Evolutionary conservation across 2,888 invertebrate genomes (phyloP).

Genomic region (Oscheius onirici): DNA sequence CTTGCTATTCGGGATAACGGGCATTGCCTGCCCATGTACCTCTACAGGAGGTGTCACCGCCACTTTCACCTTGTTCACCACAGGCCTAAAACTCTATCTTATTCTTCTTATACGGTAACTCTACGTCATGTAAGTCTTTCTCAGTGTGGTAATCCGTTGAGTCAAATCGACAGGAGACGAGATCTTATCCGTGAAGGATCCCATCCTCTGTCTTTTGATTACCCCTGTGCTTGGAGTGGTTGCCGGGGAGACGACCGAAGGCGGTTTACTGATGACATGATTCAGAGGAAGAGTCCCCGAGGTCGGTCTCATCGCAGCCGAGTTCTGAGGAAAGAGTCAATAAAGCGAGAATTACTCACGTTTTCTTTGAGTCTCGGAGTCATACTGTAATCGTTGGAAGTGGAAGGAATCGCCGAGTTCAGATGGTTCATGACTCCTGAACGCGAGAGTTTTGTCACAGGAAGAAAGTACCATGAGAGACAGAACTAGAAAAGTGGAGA

Average conservation of each 20-base stretch:
- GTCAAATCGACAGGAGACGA: conserved; percentile 7
- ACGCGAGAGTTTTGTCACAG: no score
- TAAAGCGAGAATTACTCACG: background rate
- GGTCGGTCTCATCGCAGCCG: background rate
- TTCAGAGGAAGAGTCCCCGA: background rate
- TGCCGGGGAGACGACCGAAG: background rate
- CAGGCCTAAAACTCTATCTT: background rate
- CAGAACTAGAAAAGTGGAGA: background rate
- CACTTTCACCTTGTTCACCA: conserved; percentile 1
- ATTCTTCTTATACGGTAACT: background rate
- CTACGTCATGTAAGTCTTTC: conserved; percentile 8
- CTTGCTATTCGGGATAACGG: background rate
- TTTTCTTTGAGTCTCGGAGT: conserved; percentile 23
- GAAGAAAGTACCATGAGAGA: background rate
- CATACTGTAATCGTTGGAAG: background rate
- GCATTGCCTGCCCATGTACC: conserved; percentile 8
- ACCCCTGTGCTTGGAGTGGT: background rate
- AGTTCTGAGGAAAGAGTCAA: background rate
- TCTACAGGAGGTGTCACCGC: conserved; percentile 2
- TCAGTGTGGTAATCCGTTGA: background rate
- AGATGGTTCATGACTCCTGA: conserved; percentile 1
- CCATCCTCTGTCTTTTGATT: conserved; percentile 16
- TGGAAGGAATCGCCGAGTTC: background rate
- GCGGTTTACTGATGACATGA: background rate
- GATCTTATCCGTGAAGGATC: background rate